These are phyloP conservation scores for Bombus confusus DNA, from an alignment of 1,140 invertebrate species.

Conservation along the genomic window DNA sequence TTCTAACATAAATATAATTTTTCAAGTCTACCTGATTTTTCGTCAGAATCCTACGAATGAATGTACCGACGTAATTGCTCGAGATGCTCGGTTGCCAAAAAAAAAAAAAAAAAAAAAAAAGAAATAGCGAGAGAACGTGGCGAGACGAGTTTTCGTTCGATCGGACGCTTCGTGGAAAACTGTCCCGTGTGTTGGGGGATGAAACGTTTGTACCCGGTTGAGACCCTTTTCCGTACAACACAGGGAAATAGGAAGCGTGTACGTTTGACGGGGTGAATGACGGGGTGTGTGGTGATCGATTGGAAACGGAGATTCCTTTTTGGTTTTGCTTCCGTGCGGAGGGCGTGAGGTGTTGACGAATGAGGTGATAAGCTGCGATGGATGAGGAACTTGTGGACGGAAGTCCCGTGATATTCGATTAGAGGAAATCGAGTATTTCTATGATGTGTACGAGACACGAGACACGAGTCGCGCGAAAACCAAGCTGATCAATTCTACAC, in stretches of 20 bases:
- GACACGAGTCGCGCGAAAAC: neutral
- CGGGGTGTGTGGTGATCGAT: conserved; percentile 16
- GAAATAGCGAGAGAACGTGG: neutral
- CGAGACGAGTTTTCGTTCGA: conserved; percentile 20
- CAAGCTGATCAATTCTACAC: neutral
- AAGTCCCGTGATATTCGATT: neutral
- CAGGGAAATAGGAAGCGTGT: neutral
- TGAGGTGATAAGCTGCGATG: neutral
- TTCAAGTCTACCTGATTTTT: no score
- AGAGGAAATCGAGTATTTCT: neutral
- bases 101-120: neutral
- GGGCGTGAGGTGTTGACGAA: neutral
- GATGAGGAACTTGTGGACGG: neutral
- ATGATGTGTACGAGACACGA: neutral
- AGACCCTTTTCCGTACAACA: neutral
- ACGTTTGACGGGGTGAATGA: conserved; percentile 24
- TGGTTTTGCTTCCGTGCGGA: neutral
- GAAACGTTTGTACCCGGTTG: neutral
- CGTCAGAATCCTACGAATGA: neutral
- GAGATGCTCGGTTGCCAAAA: conserved; percentile 26
- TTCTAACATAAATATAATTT: no score
- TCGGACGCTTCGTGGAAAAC: neutral
- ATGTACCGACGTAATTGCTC: conserved; percentile 12
- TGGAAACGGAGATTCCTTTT: conserved; percentile 11
- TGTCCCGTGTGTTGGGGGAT: neutral